Conservation (phyloP, 2,888 invertebrate genomes). For the Phaonia tiefii region DNA sequence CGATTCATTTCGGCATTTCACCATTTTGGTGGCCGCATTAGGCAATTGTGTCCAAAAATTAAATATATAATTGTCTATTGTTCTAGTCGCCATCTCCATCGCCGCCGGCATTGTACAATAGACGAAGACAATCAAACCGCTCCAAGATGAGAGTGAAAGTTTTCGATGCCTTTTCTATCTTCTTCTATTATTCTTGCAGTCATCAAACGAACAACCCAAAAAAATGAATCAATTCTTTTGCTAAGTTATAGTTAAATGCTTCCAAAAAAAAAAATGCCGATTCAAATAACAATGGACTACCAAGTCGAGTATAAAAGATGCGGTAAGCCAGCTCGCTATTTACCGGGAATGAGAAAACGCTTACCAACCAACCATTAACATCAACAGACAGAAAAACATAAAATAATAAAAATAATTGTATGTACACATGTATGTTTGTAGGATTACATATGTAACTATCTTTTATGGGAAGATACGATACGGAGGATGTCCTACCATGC, state of each 20-base stretch:
- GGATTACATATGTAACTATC: too few relatives aligned
- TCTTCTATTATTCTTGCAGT: conserved; percentile 1
- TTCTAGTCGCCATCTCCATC: conserved; percentile 9
- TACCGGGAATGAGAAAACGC: conserved; percentile 4
- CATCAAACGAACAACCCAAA: neutral
- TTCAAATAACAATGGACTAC: conserved; percentile 12
- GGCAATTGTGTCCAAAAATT: conserved; percentile 65
- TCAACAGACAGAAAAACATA: neutral
- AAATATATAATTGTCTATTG: conserved; percentile 46
- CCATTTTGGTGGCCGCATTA: conserved; percentile 58
- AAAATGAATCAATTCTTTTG: conserved; percentile 47
- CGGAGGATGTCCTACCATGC: too few relatives aligned
- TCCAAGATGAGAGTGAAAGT: conserved; percentile 56
- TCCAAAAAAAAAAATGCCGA: neutral
- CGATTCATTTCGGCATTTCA: conserved; percentile 62
- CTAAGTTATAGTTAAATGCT: conserved; percentile 27
- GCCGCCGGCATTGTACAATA: neutral
- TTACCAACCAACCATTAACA: neutral
- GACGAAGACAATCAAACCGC: conserved; percentile 10
- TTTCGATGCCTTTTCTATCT: conserved; percentile 7
- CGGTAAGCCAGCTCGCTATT: conserved; percentile 24
- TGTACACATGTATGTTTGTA: too few relatives aligned
- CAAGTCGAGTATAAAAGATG: conserved; percentile 19
- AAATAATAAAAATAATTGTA: neutral
- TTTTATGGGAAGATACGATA: too few relatives aligned